A percentile compares a stretch with the other conserved stretches of the same genome.
Conservation (phyloP, 2,888 invertebrate species). For the Nasonia oneida region DNA sequence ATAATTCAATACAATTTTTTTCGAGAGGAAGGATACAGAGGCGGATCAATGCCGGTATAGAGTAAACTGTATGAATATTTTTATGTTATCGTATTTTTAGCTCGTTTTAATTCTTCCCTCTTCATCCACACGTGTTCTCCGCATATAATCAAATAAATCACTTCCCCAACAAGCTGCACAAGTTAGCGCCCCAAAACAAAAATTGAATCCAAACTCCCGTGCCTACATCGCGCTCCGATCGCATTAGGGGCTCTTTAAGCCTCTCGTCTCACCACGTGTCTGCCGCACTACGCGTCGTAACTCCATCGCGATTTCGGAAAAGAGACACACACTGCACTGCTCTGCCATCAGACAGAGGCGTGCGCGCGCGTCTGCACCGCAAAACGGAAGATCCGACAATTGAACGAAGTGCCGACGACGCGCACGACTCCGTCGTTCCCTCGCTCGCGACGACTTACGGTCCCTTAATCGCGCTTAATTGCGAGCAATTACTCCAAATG, state of each 20-base stretch:
- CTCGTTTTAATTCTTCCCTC: too few relatives aligned
- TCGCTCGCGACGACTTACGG: conserved; percentile 38
- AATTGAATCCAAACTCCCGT: background rate
- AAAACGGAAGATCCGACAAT: conserved; percentile 66
- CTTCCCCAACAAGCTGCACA: background rate
- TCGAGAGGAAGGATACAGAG: too few relatives aligned
- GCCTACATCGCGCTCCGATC: conserved; percentile 1
- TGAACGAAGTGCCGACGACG: conserved; percentile 65
- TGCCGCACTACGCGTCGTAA: background rate
- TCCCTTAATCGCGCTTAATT: conserved; percentile 76
- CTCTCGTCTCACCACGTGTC: conserved; percentile 7
- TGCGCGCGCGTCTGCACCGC: conserved; percentile 33
- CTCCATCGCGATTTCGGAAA: conserved; percentile 53
- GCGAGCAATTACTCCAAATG: conserved; percentile 76
- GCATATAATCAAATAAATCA: too few relatives aligned
- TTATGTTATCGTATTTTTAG: too few relatives aligned
- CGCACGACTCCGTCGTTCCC: conserved; percentile 44
- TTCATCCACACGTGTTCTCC: too few relatives aligned
- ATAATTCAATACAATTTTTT: background rate
- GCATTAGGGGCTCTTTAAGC: conserved; percentile 40
- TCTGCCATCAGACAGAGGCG: conserved; percentile 7
- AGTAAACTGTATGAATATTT: too few relatives aligned
- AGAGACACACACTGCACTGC: background rate
- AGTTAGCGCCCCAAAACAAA: background rate
- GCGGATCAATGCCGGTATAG: too few relatives aligned